Base-by-base conservation (phyloP, 2,797 vertebrate species). In the Prionace glauca region DNA sequence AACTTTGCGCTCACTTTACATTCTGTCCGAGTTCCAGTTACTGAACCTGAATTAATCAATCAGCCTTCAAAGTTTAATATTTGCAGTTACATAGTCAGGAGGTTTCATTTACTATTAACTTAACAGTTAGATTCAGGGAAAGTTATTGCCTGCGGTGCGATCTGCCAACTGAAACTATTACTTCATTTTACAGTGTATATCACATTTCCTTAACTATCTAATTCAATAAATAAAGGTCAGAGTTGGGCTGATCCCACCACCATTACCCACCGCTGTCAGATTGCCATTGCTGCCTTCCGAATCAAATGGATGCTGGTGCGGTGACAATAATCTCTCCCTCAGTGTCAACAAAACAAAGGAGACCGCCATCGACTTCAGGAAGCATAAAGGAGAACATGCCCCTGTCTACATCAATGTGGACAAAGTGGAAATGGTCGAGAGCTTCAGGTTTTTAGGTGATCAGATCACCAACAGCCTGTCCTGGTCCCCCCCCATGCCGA, bases 31-130 rank as follows among this genome's bases (percentile, higher is more conserved):
- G 81, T 20, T 45, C 7, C 81, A 84, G 20, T 84, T 84, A 67
- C 65, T 62, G 88, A 91, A n/a, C 60, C 62, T 67, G 36, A 91
- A 91, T 91, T 91, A 32, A 91, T 67, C 88, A 91, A 67, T 65
- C 32, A 91, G 36, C 60, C 60, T 91, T 65, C 7, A n/a, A 91
- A n/a, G 62, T 91, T 91, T 91, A 91, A 32, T 67, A 36, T 32
- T 67, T n/a, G 60, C 7, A 36, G 1, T 90, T 90, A 90, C 36
- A 62, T 2, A 91, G 60, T 67, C 32, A 65, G 62, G 32, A 62
- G n/a, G 32, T 20, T 91, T 91, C 60, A 91, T 91, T 91, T 91
- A 62, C 88, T 22, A 36, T 36, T 65, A 91, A 91, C 60, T 67
- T 18, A 36, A 67, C 16, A 67, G 62, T 36, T 65, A 67, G 65